A percentile compares a stretch with the other conserved stretches of the same genome.
These are phyloP conservation scores for Scaptomyza parva DNA, from an alignment of 2,888 invertebrate genomes.

Conservation along the genomic window DNA sequence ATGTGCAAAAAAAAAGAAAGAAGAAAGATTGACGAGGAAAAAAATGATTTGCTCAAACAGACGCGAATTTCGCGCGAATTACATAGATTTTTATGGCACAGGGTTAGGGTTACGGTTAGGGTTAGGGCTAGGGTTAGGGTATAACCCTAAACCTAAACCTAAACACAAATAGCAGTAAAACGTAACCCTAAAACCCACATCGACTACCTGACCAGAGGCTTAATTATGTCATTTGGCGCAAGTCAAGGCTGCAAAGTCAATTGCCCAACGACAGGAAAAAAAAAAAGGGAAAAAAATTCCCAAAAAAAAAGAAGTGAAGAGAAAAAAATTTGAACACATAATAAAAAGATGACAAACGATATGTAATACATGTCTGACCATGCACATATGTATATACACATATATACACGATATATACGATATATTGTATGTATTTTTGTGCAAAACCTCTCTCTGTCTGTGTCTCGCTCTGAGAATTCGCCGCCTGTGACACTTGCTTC, in stretches of 20 bases:
- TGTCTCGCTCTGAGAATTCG: conserved; percentile 12
- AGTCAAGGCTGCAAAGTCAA: conserved; percentile 78
- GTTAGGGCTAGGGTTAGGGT: conserved; percentile 44
- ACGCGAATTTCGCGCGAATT: conserved; percentile 70
- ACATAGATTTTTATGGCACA: conserved; percentile 58
- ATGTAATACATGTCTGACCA: conserved; percentile 45
- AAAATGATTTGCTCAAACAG: conserved; percentile 66
- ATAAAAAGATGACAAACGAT: conserved; percentile 53
- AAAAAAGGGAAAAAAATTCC: conserved; percentile 33
- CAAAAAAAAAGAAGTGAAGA: conserved; percentile 18
- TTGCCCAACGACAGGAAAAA: conserved; percentile 53
- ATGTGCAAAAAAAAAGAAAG: conserved; percentile 39
- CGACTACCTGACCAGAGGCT: conserved; percentile 58
- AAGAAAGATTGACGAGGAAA: conserved; percentile 44
- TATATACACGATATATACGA: neutral
- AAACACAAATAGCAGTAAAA: conserved; percentile 15
- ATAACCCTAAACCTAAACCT: conserved; percentile 43
- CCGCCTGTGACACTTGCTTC: conserved; percentile 75
- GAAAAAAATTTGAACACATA: conserved; percentile 4
- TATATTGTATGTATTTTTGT: conserved; percentile 23
- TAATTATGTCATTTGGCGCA: conserved; percentile 78
- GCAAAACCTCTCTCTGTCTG: conserved; percentile 10
- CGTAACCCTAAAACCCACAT: conserved; percentile 38
- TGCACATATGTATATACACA: conserved; percentile 25
- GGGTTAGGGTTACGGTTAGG: conserved; percentile 30